Evolutionary conservation across 1,140 invertebrate species (phyloP).

Genomic region (Drosophila sproati): DNA sequence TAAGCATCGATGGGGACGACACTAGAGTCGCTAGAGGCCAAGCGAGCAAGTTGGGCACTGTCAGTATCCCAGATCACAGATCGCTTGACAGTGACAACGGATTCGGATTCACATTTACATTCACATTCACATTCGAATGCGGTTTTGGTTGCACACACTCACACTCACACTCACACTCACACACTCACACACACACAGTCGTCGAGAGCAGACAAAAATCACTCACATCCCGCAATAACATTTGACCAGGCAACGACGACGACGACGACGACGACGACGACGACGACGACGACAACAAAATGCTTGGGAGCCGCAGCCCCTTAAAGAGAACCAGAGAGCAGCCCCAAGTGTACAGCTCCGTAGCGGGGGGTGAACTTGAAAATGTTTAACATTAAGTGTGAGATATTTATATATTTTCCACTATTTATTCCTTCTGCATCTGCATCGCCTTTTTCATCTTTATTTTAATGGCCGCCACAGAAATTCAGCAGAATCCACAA

Average conservation of each 20-base stretch:
- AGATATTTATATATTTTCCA: slow-evolving; percentile 56
- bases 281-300: neutral
- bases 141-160: slow-evolving; percentile 2
- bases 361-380: slow-evolving; percentile 80
- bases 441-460: neutral
- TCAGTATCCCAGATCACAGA: slow-evolving; percentile 38
- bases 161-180: no score
- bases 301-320: neutral
- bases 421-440: slow-evolving; percentile 45
- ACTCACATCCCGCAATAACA: neutral
- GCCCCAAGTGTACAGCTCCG: slow-evolving; percentile 23
- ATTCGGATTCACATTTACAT: slow-evolving; percentile 1
- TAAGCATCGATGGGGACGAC: slow-evolving; percentile 40
- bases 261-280: neutral
- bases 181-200: neutral
- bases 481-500: slow-evolving; percentile 13
- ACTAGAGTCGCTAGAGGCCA: neutral
- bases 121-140: neutral
- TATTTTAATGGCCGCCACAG: slow-evolving; percentile 14
- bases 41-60: slow-evolving; percentile 3
- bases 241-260: slow-evolving; percentile 11
- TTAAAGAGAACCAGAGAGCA: neutral
- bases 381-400: slow-evolving; percentile 53
- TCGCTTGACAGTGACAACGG: slow-evolving; percentile 46
- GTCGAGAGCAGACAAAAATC: neutral